Percentiles rank a stretch among this genome's conserved stretches.
phyloP scores from a whole-genome alignment of 2,888 invertebrate species.

The Stenurella melanura region DNA sequence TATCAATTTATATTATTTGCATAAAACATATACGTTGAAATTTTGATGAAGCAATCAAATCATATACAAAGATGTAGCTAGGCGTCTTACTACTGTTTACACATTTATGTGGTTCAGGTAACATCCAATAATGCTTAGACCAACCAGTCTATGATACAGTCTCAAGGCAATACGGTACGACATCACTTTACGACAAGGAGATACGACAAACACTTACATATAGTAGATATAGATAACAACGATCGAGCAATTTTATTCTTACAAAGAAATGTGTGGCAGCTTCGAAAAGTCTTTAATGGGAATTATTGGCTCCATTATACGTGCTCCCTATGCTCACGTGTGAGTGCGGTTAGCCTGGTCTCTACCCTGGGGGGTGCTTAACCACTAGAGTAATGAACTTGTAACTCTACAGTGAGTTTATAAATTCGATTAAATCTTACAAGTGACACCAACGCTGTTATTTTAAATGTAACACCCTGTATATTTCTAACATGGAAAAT shows the following conservation, averaged over 20 bases:
- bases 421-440: too few species aligned
- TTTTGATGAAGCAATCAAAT: neutral
- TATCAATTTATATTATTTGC: too few species aligned
- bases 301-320: neutral
- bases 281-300: conserved; percentile 2
- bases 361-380: neutral
- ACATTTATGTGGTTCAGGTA: conserved; percentile 5
- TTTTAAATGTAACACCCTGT: too few species aligned
- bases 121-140: conserved; percentile 19
- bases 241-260: conserved; percentile 22
- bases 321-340: neutral
- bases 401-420: too few species aligned
- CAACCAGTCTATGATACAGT: conserved; percentile 32
- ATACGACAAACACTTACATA: conserved; percentile 33
- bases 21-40: too few species aligned
- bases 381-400: neutral
- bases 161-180: conserved; percentile 34
- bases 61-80: neutral
- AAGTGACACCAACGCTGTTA: too few species aligned
- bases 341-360: neutral
- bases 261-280: neutral
- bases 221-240: conserved; percentile 9
- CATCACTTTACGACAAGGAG: conserved; percentile 14
- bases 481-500: too few species aligned
- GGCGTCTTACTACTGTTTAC: neutral